A percentile compares a stretch with the other conserved stretches of the same genome.
Evolutionary conservation across 2,888 invertebrate species (phyloP).

Genomic region (Elmis aenea): DNA sequence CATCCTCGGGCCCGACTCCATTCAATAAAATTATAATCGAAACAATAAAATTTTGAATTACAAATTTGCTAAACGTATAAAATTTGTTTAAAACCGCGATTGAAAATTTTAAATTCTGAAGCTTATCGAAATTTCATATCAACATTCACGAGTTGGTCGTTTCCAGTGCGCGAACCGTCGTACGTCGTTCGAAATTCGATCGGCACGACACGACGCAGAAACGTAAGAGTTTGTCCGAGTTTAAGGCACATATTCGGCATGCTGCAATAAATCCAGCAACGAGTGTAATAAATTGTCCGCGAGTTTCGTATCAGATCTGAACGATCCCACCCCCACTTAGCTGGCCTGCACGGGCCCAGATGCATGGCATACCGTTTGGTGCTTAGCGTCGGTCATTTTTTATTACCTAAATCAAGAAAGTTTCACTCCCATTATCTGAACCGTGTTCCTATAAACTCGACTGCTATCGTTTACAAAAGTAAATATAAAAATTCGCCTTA

Average conservation of each 20-base stretch:
- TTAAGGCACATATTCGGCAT: constrained; percentile 32
- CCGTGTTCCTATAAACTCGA: too few relatives aligned
- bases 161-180: constrained; percentile 2
- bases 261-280: constrained; percentile 42
- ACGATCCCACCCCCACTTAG: constrained; percentile 32
- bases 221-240: constrained; percentile 27
- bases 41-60: constrained; percentile 47
- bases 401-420: constrained; percentile 13
- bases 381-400: constrained; percentile 5
- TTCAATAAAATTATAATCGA: constrained; percentile 40
- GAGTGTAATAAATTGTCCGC: constrained; percentile 45
- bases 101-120: constrained; percentile 41
- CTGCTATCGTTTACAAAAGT: too few relatives aligned
- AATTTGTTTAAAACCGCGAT: constrained; percentile 44
- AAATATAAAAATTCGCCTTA: too few relatives aligned
- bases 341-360: constrained; percentile 16
- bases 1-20: constrained; percentile 26
- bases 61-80: constrained; percentile 43
- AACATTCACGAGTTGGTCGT: constrained; percentile 28
- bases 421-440: too few relatives aligned
- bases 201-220: constrained; percentile 4
- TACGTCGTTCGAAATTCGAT: not conserved
- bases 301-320: constrained; percentile 40
- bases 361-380: constrained; percentile 21
- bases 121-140: constrained; percentile 43